A percentile compares a stretch with the other conserved stretches of the same genome.
Evolutionary conservation across 2,797 vertebrate species (phyloP).

Genomic region (Malacoctenus gilli): DNA sequence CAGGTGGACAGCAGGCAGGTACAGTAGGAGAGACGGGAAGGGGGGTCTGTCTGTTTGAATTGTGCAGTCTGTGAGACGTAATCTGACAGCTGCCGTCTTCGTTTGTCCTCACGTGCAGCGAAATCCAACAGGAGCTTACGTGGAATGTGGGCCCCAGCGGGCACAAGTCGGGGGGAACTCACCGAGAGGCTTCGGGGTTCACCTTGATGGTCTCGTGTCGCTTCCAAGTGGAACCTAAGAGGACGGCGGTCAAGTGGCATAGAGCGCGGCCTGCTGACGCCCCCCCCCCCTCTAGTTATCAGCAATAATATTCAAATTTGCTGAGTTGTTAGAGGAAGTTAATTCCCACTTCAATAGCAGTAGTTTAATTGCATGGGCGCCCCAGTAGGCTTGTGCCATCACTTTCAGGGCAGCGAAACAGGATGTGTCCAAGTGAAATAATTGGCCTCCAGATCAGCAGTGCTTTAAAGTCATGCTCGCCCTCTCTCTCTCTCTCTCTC

Average conservation of each 20-base stretch:
- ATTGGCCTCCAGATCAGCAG: conserved; percentile 69
- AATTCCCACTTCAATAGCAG: conserved; percentile 56
- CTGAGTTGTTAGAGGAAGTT: conserved; percentile 60
- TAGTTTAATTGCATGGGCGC: conserved; percentile 65
- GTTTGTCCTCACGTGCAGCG: neutral
- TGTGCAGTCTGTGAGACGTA: conserved; percentile 22
- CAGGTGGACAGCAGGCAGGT: conserved; percentile 37
- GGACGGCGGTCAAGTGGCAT: conserved; percentile 21
- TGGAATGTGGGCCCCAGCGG: neutral
- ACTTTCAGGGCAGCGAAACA: conserved; percentile 45
- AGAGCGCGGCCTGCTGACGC: conserved; percentile 15
- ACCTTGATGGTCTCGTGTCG: conserved; percentile 25
- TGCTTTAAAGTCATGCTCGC: conserved; percentile 58
- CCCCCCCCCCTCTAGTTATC: conserved; percentile 61
- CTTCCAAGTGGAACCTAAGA: conserved; percentile 32
- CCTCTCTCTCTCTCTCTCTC: conserved; percentile 21
- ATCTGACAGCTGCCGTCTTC: conserved; percentile 26
- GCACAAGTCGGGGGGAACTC: neutral
- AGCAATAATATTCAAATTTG: conserved; percentile 76
- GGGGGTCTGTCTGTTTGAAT: conserved; percentile 19
- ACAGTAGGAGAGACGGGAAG: conserved; percentile 17
- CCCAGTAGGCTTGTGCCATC: conserved; percentile 46
- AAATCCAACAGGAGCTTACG: conserved; percentile 11
- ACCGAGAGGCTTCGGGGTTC: conserved; percentile 7
- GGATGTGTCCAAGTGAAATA: conserved; percentile 71